A percentile compares a stretch with the other conserved stretches of the same genome.
phyloP scores from a whole-genome alignment of 1,140 invertebrate genomes.

The Telenomus remus region DNA sequence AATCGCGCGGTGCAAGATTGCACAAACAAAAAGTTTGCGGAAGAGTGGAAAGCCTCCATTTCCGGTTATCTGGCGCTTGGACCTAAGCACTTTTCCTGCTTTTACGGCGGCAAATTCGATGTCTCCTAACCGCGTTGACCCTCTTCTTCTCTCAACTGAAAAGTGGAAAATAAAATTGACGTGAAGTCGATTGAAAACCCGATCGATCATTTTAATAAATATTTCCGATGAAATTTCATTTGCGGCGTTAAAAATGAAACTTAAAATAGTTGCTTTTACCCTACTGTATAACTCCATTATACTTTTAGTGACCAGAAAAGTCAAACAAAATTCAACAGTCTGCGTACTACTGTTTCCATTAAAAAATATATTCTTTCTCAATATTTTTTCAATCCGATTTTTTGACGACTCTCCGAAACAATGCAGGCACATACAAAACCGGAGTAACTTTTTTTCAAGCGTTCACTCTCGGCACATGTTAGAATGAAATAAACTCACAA shows the following conservation, averaged over 20 bases:
- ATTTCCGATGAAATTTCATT: slow-evolving; percentile 22
- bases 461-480: background rate
- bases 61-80: slow-evolving; percentile 13
- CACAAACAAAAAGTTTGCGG: too few relatives aligned
- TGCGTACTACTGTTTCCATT: background rate
- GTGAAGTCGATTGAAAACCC: slow-evolving; percentile 23
- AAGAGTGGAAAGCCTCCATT: background rate
- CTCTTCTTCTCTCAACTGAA: slow-evolving; percentile 9
- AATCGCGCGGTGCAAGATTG: too few relatives aligned
- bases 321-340: slow-evolving; percentile 4
- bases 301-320: slow-evolving; percentile 22
- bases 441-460: background rate
- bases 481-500: background rate
- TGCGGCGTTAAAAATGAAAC: slow-evolving; percentile 19
- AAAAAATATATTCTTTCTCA: background rate
- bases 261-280: slow-evolving; percentile 4
- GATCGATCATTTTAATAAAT: slow-evolving; percentile 47
- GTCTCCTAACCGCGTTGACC: slow-evolving; percentile 33
- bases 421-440: too few relatives aligned
- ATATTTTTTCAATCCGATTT: too few relatives aligned
- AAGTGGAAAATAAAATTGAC: slow-evolving; percentile 44
- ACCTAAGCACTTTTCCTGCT: slow-evolving; percentile 9
- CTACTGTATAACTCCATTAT: slow-evolving; percentile 23
- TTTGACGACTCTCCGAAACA: too few relatives aligned
- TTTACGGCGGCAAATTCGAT: slow-evolving; percentile 13